These are phyloP conservation scores for Dione juno DNA, from an alignment of 2,888 invertebrate genomes.

Conservation along the genomic window DNA sequence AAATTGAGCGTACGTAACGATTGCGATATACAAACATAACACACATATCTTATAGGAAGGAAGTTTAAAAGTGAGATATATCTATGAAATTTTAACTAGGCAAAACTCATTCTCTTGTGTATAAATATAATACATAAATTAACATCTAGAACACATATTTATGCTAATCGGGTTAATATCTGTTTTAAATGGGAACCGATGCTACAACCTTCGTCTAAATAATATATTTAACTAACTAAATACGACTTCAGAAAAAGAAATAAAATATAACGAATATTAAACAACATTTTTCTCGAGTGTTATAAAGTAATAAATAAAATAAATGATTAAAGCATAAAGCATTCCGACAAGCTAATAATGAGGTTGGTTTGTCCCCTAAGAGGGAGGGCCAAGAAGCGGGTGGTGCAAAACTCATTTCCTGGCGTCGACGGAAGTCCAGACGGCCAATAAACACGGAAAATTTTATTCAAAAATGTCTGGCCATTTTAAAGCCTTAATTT, in stretches of 20 bases:
- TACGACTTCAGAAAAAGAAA: neutral
- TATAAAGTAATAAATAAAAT: conserved; percentile 36
- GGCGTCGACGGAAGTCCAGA: conserved; percentile 69
- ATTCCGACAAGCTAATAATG: conserved; percentile 67
- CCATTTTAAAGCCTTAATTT: conserved; percentile 65
- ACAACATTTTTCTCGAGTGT: conserved; percentile 43
- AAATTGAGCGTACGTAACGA: no score
- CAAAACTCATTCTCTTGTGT: no score
- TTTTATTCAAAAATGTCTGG: conserved; percentile 68
- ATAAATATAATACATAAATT: no score
- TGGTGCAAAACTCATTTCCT: conserved; percentile 78
- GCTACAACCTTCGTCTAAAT: no score
- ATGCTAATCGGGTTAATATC: no score
- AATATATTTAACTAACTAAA: no score
- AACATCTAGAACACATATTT: no score
- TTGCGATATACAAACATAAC: no score
- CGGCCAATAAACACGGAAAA: conserved; percentile 75
- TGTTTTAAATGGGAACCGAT: no score
- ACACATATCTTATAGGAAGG: no score
- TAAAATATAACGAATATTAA: conserved; percentile 5
- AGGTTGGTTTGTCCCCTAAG: conserved; percentile 64
- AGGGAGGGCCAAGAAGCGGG: conserved; percentile 44
- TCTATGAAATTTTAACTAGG: no score
- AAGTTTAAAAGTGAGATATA: no score
- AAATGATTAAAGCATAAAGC: conserved; percentile 43